Base-by-base conservation (phyloP, 2,888 invertebrate species). In the Athripsodes cinereus region DNA sequence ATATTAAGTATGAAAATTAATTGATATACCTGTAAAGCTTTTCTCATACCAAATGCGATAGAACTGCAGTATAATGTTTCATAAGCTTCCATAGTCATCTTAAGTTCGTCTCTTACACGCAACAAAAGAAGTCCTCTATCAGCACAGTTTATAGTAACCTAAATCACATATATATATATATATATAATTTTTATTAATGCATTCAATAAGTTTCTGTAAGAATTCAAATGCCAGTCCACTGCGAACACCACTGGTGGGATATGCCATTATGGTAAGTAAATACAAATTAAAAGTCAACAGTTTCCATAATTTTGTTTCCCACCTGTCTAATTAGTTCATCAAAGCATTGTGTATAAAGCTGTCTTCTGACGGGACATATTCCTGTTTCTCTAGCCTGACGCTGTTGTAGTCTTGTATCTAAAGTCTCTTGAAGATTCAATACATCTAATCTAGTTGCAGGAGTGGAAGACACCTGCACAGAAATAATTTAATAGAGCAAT, bases 41-140 rank as follows among this genome's bases (percentile, higher is more conserved):
- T 98, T 62, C 97, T 84, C 87, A 98, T 94, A 22, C 96, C 97
- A 71, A 96, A 99, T 1, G 97, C 96, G 53, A 97, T 92, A 55
- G 96, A 95, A 73, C 96, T 96, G 72, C 97, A 97, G 69, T 97
- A 96, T 1, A 99, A 80, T 0, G 95, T 93, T 73, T 96, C 95
- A 70, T 96, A 98, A 0, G 97, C 96, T 67, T 95, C 91, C 76
- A 98, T 89, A 0, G 97, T 96, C 88, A 98, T 96, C 64, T 90
- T 83, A 58, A 97, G 89, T 78, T 99, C 98, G 71, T 99, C 97
- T 20, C 98, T 82, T 2, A 98, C 91, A 66, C 97, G 81, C 54
- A 97, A 76, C 52, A 99, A 75, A 5, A 99, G 75, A n/a, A 98
- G 79, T 2, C 98, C 98, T 66, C 97, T 81, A 76, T 99, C 98